Conservation (phyloP, 2,888 invertebrate species). For the Xestia ashworthii region DNA sequence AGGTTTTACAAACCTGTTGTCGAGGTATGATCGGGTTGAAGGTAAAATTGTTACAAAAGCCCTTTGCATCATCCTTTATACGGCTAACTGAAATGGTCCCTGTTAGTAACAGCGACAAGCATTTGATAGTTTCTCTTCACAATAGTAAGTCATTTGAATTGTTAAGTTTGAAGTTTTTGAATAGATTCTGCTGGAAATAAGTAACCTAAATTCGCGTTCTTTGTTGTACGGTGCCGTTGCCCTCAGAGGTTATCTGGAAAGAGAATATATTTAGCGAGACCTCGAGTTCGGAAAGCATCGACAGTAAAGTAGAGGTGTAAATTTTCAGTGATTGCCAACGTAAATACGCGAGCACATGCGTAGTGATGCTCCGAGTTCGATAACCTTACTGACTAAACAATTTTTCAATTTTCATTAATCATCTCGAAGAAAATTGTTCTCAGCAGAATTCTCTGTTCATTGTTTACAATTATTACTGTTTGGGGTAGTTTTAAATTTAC, state of each 20-base stretch:
- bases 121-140: constrained; percentile 38
- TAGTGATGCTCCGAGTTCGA: constrained; percentile 78
- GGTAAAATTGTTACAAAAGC: background rate
- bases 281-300: constrained; percentile 77
- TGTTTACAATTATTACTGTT: background rate
- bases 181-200: constrained; percentile 74
- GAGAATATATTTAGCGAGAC: constrained; percentile 81
- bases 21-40: background rate
- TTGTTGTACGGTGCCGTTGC: constrained; percentile 80
- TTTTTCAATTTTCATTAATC: constrained; percentile 36
- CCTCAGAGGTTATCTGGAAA: constrained; percentile 80
- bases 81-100: background rate
- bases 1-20: background rate
- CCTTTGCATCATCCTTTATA: background rate
- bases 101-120: constrained; percentile 10
- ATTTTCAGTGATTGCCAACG: constrained; percentile 83
- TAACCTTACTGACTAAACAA: constrained; percentile 71
- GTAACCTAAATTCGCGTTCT: constrained; percentile 80
- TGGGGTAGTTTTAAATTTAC: background rate
- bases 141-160: constrained; percentile 74
- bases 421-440: constrained; percentile 7
- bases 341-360: constrained; percentile 79
- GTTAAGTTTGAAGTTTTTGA: constrained; percentile 74
- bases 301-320: constrained; percentile 79
- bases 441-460: background rate